phyloP scores from a whole-genome alignment of 2,797 vertebrate genomes.

The Euphonia xanthogaster region DNA sequence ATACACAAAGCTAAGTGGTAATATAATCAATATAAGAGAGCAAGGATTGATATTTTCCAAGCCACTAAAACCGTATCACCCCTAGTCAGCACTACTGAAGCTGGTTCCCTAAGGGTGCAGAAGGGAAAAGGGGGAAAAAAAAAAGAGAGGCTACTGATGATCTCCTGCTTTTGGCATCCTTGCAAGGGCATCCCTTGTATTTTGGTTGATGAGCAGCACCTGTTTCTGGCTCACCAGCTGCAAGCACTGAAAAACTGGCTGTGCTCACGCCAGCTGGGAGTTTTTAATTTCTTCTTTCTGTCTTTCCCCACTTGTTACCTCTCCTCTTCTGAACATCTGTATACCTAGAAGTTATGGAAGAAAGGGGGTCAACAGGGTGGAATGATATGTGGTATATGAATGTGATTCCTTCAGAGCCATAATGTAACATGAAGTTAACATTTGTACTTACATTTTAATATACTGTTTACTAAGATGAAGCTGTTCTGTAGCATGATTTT shows the following conservation, averaged over 20 bases:
- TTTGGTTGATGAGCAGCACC: background rate
- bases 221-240: background rate
- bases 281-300: background rate
- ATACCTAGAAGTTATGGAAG: background rate
- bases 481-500: background rate
- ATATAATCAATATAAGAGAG: background rate
- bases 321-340: background rate
- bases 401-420: background rate
- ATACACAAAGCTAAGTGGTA: background rate
- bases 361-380: background rate
- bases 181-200: background rate
- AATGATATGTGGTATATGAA: accelerated
- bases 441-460: background rate
- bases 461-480: background rate
- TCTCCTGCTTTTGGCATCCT: background rate
- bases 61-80: background rate
- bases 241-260: background rate
- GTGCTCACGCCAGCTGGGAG: background rate
- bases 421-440: background rate
- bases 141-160: accelerated
- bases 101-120: background rate
- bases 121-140: accelerated
- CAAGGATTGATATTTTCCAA: background rate
- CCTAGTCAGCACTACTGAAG: accelerated
- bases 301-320: accelerated